A percentile compares a stretch with the other conserved stretches of the same genome.
Conservation (phyloP, 2,888 invertebrate genomes). For the Silvanus unidentatus region DNA sequence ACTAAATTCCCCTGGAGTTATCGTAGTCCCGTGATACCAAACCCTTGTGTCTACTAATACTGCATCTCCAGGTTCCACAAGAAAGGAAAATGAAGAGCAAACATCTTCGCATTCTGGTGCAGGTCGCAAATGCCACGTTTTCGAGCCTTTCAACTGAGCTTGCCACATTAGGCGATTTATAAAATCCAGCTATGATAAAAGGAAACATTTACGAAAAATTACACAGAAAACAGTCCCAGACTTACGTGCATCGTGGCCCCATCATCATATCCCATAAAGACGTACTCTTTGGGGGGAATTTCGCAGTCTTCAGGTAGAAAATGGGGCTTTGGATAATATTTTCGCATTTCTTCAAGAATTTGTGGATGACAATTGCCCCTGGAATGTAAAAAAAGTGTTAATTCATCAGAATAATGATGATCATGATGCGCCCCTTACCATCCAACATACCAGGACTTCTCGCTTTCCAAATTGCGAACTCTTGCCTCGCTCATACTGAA, state of each 20-base stretch:
- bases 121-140: constrained; percentile 78
- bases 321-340: constrained; percentile 73
- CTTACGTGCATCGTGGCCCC: constrained; percentile 88
- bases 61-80: constrained; percentile 83
- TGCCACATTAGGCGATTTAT: constrained; percentile 91
- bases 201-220: constrained; percentile 2
- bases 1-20: constrained; percentile 75
- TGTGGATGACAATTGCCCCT: constrained; percentile 86
- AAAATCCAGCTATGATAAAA: constrained; percentile 69
- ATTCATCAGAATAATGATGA: not conserved
- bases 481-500: constrained; percentile 67
- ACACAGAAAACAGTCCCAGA: constrained; percentile 20
- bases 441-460: constrained; percentile 82
- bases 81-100: constrained; percentile 68
- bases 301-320: constrained; percentile 88
- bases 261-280: constrained; percentile 86
- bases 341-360: constrained; percentile 64
- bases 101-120: constrained; percentile 79
- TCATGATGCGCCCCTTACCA: constrained; percentile 56
- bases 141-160: constrained; percentile 80
- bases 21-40: constrained; percentile 86
- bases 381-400: constrained; percentile 27
- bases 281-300: constrained; percentile 80
- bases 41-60: constrained; percentile 83
- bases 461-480: constrained; percentile 55